phyloP scores from a whole-genome alignment of 2,797 vertebrate genomes.

The Helarctos malayanus region DNA sequence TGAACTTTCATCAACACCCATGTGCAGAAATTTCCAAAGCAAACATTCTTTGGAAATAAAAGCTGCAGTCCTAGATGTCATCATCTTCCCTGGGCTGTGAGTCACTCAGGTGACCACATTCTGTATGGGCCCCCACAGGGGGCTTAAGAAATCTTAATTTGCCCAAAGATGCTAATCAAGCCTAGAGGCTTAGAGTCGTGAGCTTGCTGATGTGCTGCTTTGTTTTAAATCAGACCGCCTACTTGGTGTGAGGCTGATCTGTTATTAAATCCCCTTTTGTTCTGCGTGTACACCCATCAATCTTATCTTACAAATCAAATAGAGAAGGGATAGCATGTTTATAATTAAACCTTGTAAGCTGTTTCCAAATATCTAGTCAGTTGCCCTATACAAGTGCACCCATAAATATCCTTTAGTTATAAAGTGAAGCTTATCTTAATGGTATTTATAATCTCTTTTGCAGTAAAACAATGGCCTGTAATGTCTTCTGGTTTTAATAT shows the following conservation, averaged over 20 bases:
- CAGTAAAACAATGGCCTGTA: constrained; percentile 58
- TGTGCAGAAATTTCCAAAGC: constrained; percentile 64
- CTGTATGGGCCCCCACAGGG: not conserved
- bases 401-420: constrained; percentile 72
- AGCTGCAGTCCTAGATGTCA: constrained; percentile 24
- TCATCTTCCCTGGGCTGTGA: constrained; percentile 46
- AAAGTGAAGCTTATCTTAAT: constrained; percentile 69
- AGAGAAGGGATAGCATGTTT: constrained; percentile 61
- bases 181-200: constrained; percentile 4
- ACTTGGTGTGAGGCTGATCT: constrained; percentile 57
- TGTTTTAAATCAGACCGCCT: constrained; percentile 75
- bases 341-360: constrained; percentile 68
- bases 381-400: not conserved
- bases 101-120: constrained; percentile 30
- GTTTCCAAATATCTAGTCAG: constrained; percentile 70
- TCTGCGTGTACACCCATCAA: constrained; percentile 68
- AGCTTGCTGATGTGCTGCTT: constrained; percentile 55
- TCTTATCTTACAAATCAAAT: constrained; percentile 79
- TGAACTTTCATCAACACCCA: constrained; percentile 42
- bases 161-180: constrained; percentile 71
- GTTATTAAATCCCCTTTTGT: constrained; percentile 76
- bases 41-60: constrained; percentile 70
- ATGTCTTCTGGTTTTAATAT: constrained; percentile 69
- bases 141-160: constrained; percentile 71
- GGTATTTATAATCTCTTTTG: constrained; percentile 62